Percentiles rank a stretch among this genome's conserved stretches.
Evolutionary conservation across 2,113 vertebrate species (phyloP).

Genomic region (Halcyon malimbica): DNA sequence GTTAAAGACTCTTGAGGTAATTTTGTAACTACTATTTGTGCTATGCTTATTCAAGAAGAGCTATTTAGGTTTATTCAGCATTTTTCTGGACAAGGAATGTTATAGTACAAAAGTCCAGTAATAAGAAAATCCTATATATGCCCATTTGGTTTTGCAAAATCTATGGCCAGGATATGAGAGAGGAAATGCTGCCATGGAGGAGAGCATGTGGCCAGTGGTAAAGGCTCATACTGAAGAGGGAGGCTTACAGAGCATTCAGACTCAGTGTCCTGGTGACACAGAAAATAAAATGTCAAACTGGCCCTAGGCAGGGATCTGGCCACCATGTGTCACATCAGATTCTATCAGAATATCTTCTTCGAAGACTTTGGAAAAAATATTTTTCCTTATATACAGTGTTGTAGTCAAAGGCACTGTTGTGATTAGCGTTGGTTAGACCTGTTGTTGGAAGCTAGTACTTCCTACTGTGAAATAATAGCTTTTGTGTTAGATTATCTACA

Average conservation of each 20-base stretch:
- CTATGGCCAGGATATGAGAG: neutral
- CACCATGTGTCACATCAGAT: neutral
- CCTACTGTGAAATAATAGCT: neutral
- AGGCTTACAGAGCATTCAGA: neutral
- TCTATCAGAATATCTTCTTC: neutral
- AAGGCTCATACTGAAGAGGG: neutral
- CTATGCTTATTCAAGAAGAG: neutral
- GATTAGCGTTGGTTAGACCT: neutral
- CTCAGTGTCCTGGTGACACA: neutral
- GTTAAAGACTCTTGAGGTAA: rapidly evolving
- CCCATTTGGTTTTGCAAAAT: neutral
- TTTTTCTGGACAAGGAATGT: neutral
- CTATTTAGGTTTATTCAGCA: neutral
- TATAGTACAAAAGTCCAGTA: neutral
- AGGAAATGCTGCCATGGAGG: neutral
- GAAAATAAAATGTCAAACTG: neutral
- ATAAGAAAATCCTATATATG: neutral
- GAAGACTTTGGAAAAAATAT: neutral
- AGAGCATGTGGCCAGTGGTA: neutral
- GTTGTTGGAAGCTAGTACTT: neutral
- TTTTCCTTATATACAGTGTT: neutral
- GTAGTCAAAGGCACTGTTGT: neutral
- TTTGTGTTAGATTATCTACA: neutral
- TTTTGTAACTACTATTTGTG: neutral
- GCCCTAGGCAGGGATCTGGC: neutral